Conservation (phyloP, 1,140 invertebrate species). For the Panagrolaimus sp. region DNA sequence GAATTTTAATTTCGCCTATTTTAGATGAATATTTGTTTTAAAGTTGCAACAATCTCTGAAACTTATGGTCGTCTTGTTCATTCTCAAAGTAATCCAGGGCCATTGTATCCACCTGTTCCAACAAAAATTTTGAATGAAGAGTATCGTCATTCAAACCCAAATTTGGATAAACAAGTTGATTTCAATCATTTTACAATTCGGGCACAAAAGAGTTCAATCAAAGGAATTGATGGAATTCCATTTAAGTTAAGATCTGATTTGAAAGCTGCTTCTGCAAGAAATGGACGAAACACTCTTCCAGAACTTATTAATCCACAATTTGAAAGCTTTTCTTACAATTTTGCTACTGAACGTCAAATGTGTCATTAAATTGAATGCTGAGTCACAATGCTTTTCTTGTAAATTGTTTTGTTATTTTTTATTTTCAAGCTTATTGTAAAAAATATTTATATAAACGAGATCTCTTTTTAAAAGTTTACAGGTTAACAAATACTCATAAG, state of each 20-base stretch:
- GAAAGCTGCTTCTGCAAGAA: not conserved
- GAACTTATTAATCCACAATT: not conserved
- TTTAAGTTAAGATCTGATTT: constrained; percentile 1
- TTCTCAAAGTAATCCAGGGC: not conserved
- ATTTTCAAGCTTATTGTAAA: not conserved
- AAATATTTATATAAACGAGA: not conserved
- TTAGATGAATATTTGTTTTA: constrained; percentile 44
- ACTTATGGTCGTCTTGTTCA: constrained; percentile 29
- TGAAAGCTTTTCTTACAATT: not conserved
- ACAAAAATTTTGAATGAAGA: not conserved
- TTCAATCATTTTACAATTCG: constrained; percentile 5
- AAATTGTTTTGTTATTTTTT: constrained; percentile 25
- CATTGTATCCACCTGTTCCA: not conserved
- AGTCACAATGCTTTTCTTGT: not conserved
- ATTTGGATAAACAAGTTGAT: not conserved
- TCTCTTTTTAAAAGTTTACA: not conserved
- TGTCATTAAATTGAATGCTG: constrained; percentile 13
- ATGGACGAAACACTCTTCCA: not conserved
- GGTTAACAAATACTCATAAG: too few species aligned
- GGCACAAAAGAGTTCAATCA: not conserved
- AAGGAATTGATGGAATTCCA: constrained; percentile 1
- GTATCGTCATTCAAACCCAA: not conserved
- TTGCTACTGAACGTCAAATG: constrained; percentile 13
- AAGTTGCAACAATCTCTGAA: constrained; percentile 38
- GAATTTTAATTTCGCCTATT: constrained; percentile 21